These are phyloP conservation scores for Caranx ignobilis DNA, from an alignment of 2,113 vertebrate species.

Conservation along the genomic window DNA sequence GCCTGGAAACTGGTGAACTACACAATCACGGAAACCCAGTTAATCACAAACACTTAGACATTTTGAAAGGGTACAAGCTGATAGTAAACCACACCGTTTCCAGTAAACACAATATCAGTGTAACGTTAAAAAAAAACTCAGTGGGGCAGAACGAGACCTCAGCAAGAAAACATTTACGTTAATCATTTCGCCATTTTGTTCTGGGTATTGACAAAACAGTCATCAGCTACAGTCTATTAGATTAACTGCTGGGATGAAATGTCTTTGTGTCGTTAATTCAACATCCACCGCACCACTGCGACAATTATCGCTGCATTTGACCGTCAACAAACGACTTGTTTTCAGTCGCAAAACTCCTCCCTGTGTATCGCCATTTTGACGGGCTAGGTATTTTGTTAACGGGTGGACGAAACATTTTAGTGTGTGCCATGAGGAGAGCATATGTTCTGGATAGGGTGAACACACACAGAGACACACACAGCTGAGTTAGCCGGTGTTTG, in stretches of 20 bases:
- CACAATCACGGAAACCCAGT: not conserved
- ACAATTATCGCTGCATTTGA: not conserved
- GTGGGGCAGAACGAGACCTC: not conserved
- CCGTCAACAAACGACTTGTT: constrained; percentile 68
- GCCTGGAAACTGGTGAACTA: not conserved
- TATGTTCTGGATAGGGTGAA: not conserved
- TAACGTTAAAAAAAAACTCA: not conserved
- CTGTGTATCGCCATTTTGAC: constrained; percentile 85
- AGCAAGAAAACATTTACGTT: constrained; percentile 39
- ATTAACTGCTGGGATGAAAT: not conserved
- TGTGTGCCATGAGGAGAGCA: not conserved
- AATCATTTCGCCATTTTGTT: constrained; percentile 82
- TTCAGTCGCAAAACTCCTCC: constrained; percentile 78
- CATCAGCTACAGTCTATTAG: not conserved
- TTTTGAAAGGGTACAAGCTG: not conserved
- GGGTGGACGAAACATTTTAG: constrained; percentile 49
- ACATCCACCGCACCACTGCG: not conserved
- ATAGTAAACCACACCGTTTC: not conserved
- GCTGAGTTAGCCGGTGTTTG: not conserved
- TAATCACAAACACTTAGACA: not conserved
- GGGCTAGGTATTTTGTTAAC: constrained; percentile 40
- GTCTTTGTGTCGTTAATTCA: not conserved
- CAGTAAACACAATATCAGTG: not conserved
- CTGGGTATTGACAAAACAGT: constrained; percentile 17
- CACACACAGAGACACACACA: not conserved